Conservation (phyloP, 2,113 vertebrate genomes). For the Phyllostomus hastatus region DNA sequence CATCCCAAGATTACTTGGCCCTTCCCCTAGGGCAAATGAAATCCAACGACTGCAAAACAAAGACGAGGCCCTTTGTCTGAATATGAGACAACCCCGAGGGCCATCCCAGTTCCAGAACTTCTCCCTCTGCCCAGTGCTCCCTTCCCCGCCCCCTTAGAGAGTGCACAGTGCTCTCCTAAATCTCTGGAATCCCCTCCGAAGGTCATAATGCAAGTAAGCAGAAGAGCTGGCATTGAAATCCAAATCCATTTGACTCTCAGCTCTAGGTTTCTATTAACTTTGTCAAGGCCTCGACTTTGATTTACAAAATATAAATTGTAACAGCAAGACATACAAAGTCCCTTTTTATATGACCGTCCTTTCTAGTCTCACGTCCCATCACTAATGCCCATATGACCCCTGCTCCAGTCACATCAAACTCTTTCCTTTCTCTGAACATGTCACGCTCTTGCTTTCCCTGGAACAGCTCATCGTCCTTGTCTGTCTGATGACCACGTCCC, state of each 20-base stretch:
- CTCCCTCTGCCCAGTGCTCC: background rate
- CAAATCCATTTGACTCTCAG: background rate
- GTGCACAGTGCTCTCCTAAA: background rate
- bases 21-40: background rate
- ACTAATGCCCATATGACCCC: background rate
- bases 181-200: background rate
- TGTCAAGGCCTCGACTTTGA: background rate
- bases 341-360: background rate
- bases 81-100: background rate
- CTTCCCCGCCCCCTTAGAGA: background rate
- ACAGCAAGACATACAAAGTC: background rate
- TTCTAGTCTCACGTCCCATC: background rate
- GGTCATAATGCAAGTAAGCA: background rate
- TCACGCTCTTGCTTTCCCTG: background rate
- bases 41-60: background rate
- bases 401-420: background rate
- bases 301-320: background rate
- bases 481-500: background rate
- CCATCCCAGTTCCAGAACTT: background rate
- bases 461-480: background rate
- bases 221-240: background rate
- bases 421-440: background rate
- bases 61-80: background rate
- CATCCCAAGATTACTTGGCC: background rate
- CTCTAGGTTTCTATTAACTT: background rate